Evolutionary conservation across 2,113 vertebrate species (phyloP).

Genomic region (Coptodon bakossiorum): DNA sequence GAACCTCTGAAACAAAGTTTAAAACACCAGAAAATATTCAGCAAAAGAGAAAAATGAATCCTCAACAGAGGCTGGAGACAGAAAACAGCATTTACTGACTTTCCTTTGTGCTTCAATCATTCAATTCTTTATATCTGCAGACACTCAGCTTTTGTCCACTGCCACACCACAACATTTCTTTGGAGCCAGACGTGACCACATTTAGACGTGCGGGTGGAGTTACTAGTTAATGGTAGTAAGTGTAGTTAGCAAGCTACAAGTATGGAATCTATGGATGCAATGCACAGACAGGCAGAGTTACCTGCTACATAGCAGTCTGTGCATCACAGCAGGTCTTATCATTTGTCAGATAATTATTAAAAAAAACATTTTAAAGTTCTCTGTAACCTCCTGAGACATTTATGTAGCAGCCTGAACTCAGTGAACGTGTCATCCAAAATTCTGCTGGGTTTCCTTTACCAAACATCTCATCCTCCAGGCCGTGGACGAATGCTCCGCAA

Average conservation of each 20-base stretch:
- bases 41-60: accelerated
- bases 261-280: neutral
- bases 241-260: neutral
- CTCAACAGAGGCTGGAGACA: neutral
- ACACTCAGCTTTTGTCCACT: neutral
- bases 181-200: neutral
- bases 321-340: neutral
- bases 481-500: constrained; percentile 96
- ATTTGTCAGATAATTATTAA: neutral
- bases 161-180: neutral
- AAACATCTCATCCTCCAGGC: constrained; percentile 97
- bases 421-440: accelerated
- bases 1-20: constrained; percentile 77
- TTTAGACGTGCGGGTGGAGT: neutral
- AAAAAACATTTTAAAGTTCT: accelerated
- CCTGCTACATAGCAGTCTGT: neutral
- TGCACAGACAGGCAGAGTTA: neutral
- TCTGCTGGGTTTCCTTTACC: constrained; percentile 67
- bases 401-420: neutral
- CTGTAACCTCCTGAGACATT: neutral
- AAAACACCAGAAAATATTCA: neutral
- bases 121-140: neutral
- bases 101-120: neutral
- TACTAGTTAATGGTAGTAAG: accelerated
- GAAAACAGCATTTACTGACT: neutral